A percentile compares a stretch with the other conserved stretches of the same genome.
Evolutionary conservation across 2,113 vertebrate species (phyloP).

Genomic region (Mixornis gularis): DNA sequence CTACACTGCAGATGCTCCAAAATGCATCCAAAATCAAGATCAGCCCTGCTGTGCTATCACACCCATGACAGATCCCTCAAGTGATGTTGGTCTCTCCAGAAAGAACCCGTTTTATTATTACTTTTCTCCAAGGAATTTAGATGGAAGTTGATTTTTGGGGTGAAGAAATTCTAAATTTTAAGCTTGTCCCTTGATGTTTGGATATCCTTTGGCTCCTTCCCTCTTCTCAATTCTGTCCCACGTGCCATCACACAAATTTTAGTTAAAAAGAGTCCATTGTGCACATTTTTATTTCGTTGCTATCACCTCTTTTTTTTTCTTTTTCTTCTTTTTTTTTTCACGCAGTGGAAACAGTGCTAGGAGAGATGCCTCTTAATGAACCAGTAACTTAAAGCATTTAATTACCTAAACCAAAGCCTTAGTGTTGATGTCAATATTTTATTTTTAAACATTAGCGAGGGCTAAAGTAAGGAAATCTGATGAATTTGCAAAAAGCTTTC

Average conservation of each 20-base stretch:
- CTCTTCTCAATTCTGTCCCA: not conserved
- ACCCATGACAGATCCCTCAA: not conserved
- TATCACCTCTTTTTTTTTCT: fast-evolving
- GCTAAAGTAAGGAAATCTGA: conserved; percentile 45
- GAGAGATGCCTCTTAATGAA: conserved; percentile 24
- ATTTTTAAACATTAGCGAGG: conserved; percentile 16
- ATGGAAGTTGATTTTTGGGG: not conserved
- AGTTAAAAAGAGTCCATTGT: not conserved
- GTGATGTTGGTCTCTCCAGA: not conserved
- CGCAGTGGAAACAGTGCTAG: not conserved
- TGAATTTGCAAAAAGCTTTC: conserved; percentile 59
- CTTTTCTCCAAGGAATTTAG: not conserved
- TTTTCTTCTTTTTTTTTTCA: not conserved
- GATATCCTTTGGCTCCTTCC: not conserved
- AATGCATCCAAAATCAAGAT: not conserved
- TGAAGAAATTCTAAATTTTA: not conserved
- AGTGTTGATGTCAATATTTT: conserved; percentile 46
- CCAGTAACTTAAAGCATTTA: conserved; percentile 46
- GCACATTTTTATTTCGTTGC: not conserved
- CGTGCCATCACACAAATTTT: not conserved
- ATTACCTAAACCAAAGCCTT: conserved; percentile 53
- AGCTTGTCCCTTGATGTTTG: not conserved
- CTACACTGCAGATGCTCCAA: not conserved
- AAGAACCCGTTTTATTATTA: not conserved
- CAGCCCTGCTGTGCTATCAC: not conserved